Conservation (phyloP, 2,888 invertebrate genomes). For the Cyrtodaria siliqua region DNA sequence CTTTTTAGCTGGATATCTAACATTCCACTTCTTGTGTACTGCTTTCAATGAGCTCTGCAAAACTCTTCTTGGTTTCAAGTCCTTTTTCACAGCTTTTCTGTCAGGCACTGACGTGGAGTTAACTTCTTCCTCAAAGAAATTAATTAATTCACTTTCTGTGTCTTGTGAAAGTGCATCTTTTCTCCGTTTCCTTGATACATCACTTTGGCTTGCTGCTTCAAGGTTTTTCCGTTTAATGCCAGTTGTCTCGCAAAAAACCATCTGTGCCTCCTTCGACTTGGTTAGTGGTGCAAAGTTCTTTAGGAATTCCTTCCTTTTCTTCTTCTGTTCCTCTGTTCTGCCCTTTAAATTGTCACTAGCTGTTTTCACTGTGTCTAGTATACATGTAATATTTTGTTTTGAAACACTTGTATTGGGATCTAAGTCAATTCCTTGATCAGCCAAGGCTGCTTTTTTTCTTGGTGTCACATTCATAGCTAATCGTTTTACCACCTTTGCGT, state of each 20-base stretch:
- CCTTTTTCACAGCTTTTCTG: conserved; percentile 20
- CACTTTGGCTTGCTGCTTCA: not conserved
- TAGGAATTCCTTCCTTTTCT: not conserved
- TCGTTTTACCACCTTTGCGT: not conserved
- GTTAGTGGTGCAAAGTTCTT: not conserved
- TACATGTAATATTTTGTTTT: not conserved
- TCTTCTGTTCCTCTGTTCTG: not conserved
- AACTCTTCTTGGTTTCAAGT: conserved; percentile 14
- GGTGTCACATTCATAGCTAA: not conserved
- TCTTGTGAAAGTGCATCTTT: not conserved
- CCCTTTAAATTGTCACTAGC: not conserved
- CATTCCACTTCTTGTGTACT: conserved; percentile 12
- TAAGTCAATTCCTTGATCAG: not conserved
- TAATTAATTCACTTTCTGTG: conserved; percentile 7
- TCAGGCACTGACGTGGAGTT: conserved; percentile 8
- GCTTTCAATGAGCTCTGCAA: conserved; percentile 21
- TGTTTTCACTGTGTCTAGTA: not conserved
- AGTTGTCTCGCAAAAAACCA: conserved; percentile 8
- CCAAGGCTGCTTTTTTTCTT: conserved; percentile 2
- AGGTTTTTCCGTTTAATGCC: conserved; percentile 16
- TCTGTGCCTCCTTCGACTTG: not conserved
- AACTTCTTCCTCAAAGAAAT: conserved; percentile 11
- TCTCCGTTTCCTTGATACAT: not conserved
- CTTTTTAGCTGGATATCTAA: conserved; percentile 5
- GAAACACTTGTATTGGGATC: not conserved